Evolutionary conservation across 2,113 vertebrate genomes (phyloP).

Genomic region (Ptyas mucosa): DNA sequence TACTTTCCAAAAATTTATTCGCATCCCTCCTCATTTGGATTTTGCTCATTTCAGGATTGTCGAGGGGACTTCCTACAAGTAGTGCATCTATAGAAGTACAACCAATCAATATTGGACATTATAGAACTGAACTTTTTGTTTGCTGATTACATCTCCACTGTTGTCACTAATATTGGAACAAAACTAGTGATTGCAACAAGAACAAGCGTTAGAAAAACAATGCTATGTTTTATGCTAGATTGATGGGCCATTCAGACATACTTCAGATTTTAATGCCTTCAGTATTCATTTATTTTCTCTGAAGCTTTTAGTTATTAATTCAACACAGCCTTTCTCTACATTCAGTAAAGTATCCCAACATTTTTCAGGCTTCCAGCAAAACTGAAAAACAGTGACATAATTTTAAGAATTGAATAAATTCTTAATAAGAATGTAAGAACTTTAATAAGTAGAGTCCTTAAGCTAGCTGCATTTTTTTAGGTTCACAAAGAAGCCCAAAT

Average conservation of each 20-base stretch:
- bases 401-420: neutral
- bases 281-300: neutral
- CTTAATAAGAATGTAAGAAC: neutral
- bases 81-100: neutral
- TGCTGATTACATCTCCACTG: neutral
- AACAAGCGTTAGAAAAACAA: neutral
- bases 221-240: neutral
- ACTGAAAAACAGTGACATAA: neutral
- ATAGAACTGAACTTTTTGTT: neutral
- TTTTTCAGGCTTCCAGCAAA: neutral
- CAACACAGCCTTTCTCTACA: neutral
- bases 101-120: neutral
- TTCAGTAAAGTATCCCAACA: neutral
- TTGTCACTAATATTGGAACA: neutral
- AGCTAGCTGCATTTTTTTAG: neutral
- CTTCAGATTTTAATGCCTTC: neutral
- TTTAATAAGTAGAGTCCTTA: neutral
- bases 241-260: neutral
- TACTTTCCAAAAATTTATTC: slow-evolving; percentile 10
- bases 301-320: neutral
- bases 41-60: neutral
- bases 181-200: neutral
- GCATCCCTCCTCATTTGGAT: too few relatives aligned
- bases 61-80: neutral
- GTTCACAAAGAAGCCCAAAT: neutral